A percentile compares a stretch with the other conserved stretches of the same genome.
Evolutionary conservation across 1,140 invertebrate genomes (phyloP).

Genomic region (Heliconius melpomene): DNA sequence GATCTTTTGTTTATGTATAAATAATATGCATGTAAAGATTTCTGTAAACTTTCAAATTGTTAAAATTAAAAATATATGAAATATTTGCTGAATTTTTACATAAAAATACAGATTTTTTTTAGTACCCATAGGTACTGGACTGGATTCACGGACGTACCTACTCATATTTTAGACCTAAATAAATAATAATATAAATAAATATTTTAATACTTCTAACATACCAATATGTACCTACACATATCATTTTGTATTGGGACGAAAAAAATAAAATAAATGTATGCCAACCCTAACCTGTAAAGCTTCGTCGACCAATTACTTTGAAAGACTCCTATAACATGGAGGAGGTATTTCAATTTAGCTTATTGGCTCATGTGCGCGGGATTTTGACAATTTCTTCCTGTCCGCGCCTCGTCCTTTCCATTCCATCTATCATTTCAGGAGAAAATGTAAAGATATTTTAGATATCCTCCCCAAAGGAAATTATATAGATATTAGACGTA

Average conservation of each 20-base stretch:
- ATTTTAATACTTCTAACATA: background rate
- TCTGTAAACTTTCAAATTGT: too few relatives aligned
- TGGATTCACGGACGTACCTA: too few relatives aligned
- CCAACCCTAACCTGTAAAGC: constrained; percentile 59
- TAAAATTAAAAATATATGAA: too few relatives aligned
- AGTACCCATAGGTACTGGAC: too few relatives aligned
- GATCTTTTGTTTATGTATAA: too few relatives aligned
- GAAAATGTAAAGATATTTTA: constrained; percentile 36
- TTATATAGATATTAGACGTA: constrained; percentile 6
- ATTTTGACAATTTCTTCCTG: constrained; percentile 74
- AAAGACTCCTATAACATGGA: constrained; percentile 62
- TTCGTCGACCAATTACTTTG: constrained; percentile 72
- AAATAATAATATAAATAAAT: too few relatives aligned
- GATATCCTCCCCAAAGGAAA: background rate
- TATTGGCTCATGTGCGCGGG: constrained; percentile 73
- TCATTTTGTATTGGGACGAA: background rate
- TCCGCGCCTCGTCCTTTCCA: constrained; percentile 63
- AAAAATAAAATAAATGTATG: constrained; percentile 26
- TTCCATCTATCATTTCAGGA: constrained; percentile 54
- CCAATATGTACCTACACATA: background rate
- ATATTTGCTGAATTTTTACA: too few relatives aligned
- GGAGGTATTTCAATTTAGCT: constrained; percentile 76
- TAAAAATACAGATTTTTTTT: too few relatives aligned
- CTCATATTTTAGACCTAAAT: too few relatives aligned
- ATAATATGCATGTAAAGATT: too few relatives aligned